Percentiles rank a stretch among this genome's conserved stretches.
phyloP scores from a whole-genome alignment of 2,797 vertebrate genomes.

The Sebastes matsubarae region DNA sequence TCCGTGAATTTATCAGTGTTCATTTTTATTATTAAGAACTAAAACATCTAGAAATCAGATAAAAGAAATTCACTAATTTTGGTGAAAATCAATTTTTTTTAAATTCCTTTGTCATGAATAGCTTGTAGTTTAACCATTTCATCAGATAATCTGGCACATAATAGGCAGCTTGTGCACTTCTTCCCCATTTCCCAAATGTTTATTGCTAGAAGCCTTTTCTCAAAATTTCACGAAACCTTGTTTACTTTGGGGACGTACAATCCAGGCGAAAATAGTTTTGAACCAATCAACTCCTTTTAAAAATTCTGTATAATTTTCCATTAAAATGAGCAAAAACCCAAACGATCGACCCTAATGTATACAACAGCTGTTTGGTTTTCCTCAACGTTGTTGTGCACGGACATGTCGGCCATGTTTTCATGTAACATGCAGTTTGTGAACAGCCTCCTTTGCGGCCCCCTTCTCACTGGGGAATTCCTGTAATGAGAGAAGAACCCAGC shows the following conservation, averaged over 20 bases:
- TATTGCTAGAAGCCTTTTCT: background rate
- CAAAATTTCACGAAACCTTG: background rate
- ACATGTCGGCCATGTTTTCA: constrained; percentile 32
- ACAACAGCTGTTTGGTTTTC: constrained; percentile 25
- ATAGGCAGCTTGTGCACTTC: background rate
- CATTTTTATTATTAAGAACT: background rate
- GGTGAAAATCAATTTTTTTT: background rate
- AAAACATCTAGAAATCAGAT: background rate
- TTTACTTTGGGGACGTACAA: background rate
- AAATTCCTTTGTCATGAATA: too few species aligned
- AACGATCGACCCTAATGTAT: background rate
- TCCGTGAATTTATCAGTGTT: background rate
- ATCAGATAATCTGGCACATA: background rate
- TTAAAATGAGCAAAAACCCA: background rate
- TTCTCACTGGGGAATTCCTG: constrained; percentile 52
- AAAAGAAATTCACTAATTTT: background rate
- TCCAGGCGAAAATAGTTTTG: background rate
- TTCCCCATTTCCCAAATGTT: background rate
- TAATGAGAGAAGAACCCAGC: constrained; percentile 61
- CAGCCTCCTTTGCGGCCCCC: constrained; percentile 4
- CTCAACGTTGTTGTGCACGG: background rate
- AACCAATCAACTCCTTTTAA: background rate
- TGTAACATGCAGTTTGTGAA: constrained; percentile 34
- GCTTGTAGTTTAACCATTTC: background rate
- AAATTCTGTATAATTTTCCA: background rate